Conservation (phyloP, 35 echinoderm and acorn worm species). For the Heliocidaris erythrogramma region DNA sequence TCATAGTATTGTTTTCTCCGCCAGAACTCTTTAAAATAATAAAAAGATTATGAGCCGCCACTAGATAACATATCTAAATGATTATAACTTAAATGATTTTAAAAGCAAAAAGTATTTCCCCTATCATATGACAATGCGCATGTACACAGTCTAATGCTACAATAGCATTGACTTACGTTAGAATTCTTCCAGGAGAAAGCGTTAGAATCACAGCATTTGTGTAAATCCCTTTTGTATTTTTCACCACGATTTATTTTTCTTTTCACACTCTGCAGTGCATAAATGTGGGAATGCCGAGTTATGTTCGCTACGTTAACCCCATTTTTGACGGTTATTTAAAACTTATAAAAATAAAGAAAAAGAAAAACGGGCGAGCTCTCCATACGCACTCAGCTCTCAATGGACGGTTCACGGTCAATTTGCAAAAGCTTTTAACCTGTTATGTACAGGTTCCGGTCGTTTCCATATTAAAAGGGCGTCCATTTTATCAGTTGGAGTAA, state of each 20-base stretch:
- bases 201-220: not conserved
- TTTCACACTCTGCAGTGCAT: not conserved
- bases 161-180: too few relatives aligned
- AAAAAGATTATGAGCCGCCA: too few relatives aligned
- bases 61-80: too few relatives aligned
- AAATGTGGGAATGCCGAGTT: not conserved
- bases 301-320: not conserved
- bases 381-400: not conserved
- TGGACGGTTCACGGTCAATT: slow-evolving; percentile 22
- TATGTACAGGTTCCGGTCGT: not conserved
- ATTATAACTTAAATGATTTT: too few relatives aligned
- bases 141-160: too few relatives aligned
- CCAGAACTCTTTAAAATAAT: too few relatives aligned
- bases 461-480: not conserved
- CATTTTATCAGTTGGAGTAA: not conserved
- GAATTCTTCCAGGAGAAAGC: too few relatives aligned
- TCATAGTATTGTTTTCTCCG: too few relatives aligned
- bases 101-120: too few relatives aligned
- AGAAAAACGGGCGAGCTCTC: not conserved
- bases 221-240: not conserved
- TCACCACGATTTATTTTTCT: not conserved
- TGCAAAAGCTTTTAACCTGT: slow-evolving; percentile 31
- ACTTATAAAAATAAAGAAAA: too few relatives aligned
- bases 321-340: not conserved
- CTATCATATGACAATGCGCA: too few relatives aligned